Conservation (phyloP, 2,113 vertebrate species). For the Phalacrocorax carbo region DNA sequence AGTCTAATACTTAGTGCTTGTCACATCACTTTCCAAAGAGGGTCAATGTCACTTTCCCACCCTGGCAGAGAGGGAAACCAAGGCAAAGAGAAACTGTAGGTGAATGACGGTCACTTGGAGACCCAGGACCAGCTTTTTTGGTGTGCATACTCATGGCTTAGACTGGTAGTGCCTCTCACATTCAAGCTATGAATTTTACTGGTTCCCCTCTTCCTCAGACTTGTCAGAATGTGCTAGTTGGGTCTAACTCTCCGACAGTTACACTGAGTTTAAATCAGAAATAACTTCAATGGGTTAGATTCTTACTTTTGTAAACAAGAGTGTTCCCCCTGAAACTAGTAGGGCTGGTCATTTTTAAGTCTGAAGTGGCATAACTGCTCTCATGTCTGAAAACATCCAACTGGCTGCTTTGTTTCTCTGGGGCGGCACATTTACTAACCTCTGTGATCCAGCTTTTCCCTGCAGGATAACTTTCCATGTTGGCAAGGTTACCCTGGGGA, state of each 20-base stretch:
- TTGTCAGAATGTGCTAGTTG: background rate
- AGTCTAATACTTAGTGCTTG: constrained; percentile 42
- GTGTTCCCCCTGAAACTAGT: background rate
- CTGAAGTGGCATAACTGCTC: background rate
- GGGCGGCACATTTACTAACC: background rate
- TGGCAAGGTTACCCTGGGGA: background rate
- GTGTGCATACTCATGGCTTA: rapidly evolving
- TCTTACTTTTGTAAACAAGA: background rate
- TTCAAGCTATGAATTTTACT: background rate
- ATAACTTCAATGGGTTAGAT: background rate
- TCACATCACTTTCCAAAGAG: constrained; percentile 42
- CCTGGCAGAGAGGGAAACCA: background rate
- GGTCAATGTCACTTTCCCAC: constrained; percentile 29
- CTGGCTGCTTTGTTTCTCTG: background rate
- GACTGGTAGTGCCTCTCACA: background rate
- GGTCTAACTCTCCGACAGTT: background rate
- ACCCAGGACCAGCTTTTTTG: background rate
- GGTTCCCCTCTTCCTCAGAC: background rate
- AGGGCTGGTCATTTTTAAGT: background rate
- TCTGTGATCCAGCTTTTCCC: background rate
- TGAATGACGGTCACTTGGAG: background rate
- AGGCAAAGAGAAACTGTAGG: background rate
- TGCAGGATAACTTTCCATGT: background rate
- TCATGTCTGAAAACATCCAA: background rate
- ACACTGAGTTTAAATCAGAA: background rate